Conservation (phyloP, 2,797 vertebrate genomes). For the Hylomyscus alleni region DNA sequence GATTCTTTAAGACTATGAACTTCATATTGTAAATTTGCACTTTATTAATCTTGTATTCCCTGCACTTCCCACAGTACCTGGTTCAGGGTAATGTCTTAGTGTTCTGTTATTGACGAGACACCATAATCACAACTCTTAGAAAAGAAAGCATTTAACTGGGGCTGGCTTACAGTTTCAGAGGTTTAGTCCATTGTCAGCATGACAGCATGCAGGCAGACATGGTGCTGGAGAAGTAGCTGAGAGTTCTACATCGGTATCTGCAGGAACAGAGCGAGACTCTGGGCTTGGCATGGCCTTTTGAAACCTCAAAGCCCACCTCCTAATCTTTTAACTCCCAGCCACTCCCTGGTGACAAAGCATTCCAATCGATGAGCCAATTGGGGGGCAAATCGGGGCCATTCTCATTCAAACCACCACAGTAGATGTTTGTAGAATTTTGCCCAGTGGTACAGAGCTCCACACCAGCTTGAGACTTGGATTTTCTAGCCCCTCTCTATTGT, state of each 20-base stretch:
- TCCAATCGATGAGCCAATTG: neutral
- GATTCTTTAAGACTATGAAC: conserved; percentile 29
- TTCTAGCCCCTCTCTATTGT: neutral
- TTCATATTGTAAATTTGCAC: conserved; percentile 40
- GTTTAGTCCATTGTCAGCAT: neutral
- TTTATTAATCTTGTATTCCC: neutral
- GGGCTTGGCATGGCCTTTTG: neutral
- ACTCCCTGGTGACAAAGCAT: neutral
- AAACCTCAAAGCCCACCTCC: neutral
- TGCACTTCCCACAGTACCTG: neutral
- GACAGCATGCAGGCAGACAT: neutral
- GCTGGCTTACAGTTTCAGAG: neutral
- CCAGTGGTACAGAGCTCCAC: neutral
- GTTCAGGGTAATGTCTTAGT: neutral
- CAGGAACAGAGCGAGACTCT: neutral
- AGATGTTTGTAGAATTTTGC: neutral
- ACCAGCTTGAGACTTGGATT: neutral
- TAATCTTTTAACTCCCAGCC: neutral
- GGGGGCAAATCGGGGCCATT: neutral
- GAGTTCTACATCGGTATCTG: neutral
- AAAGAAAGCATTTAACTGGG: neutral
- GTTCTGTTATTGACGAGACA: neutral
- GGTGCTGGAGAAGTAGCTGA: neutral
- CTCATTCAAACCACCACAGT: neutral
- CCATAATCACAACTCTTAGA: neutral